Evolutionary conservation across 2,113 vertebrate genomes (phyloP).

Genomic region (Psettodes erumei): DNA sequence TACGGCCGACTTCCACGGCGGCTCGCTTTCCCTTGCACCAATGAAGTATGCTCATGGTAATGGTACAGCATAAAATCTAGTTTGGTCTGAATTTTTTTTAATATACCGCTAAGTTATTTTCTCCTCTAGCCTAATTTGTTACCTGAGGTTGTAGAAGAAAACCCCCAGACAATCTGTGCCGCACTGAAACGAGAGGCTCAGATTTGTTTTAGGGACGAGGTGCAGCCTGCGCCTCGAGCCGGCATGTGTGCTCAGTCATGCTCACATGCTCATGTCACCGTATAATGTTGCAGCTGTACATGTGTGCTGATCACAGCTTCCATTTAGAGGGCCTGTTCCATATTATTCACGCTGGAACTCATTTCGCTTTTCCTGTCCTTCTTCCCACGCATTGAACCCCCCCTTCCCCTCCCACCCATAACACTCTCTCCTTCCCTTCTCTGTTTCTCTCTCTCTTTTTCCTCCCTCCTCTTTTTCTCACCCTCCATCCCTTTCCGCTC

Average conservation of each 20-base stretch:
- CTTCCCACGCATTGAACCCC: conserved; percentile 13
- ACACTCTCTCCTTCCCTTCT: conserved; percentile 42
- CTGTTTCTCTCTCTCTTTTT: conserved; percentile 22
- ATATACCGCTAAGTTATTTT: background rate
- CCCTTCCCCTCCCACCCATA: background rate
- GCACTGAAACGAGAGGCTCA: background rate
- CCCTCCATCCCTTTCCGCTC: conserved; percentile 8
- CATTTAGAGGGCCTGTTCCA: conserved; percentile 68
- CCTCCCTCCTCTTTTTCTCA: conserved; percentile 16
- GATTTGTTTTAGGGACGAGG: conserved; percentile 46
- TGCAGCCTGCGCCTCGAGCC: conserved; percentile 54
- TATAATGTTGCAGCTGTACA: conserved; percentile 72
- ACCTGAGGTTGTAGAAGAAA: background rate
- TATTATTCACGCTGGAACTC: conserved; percentile 73
- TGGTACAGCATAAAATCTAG: background rate
- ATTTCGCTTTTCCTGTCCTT: conserved; percentile 55
- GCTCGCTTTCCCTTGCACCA: background rate
- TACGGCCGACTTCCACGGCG: conserved; percentile 35
- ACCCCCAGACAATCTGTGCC: background rate
- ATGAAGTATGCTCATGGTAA: background rate
- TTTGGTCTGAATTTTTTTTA: background rate
- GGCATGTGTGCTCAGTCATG: conserved; percentile 74
- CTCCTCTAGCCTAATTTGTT: background rate
- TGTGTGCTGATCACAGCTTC: conserved; percentile 73
- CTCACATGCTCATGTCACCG: conserved; percentile 62